Base-by-base conservation (phyloP, 2,113 vertebrate species). In the Arizona elegans region DNA sequence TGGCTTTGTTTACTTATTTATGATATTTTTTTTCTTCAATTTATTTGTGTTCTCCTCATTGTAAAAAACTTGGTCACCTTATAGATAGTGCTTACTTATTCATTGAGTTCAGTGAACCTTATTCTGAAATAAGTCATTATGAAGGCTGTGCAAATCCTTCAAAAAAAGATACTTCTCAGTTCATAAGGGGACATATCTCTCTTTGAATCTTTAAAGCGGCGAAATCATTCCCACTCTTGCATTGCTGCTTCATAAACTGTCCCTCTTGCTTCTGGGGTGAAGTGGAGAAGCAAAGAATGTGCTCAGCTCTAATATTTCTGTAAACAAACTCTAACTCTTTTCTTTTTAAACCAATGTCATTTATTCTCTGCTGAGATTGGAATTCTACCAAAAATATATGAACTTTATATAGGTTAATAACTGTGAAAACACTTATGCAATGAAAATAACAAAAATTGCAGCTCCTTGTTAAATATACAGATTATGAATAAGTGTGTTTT, bases 401-500 rank as follows among this genome's bases (percentile, higher is more conserved):
- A 87, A 26, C 47, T 26, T 47, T 47, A 29, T 52, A 8, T 29
- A 87, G 24, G 24, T 88, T 96, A 95, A 97, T 93, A 96, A 93
- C 90, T 96, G 93, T 95, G 94, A 97, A 95, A 96, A 92, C 95
- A 97, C 94, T 96, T 96, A 97, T 93, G 95, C 92, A 95, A 92
- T 95, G 95, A 97, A 97, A 96, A 96, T 96, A 96, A 97, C 89
- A 93, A 96, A 97, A 97, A 96, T 94, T 96, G 93, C 90, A 97
- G 95, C 96, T 97, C 95, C 93, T 95, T 96, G 95, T 91, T 93
- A 96, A 97, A 98, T 97, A 96, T 96, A 95, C 96, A 97, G 97
- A 98, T 97, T 96, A 58, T 98, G 98, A 97, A 96, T 97, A 96
- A 97, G 92, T 93, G 8, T 26, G 92, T 93, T 97, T 95, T 94